Base-by-base conservation (phyloP, 1,140 invertebrate genomes). In the Schmidtea mediterranea region DNA sequence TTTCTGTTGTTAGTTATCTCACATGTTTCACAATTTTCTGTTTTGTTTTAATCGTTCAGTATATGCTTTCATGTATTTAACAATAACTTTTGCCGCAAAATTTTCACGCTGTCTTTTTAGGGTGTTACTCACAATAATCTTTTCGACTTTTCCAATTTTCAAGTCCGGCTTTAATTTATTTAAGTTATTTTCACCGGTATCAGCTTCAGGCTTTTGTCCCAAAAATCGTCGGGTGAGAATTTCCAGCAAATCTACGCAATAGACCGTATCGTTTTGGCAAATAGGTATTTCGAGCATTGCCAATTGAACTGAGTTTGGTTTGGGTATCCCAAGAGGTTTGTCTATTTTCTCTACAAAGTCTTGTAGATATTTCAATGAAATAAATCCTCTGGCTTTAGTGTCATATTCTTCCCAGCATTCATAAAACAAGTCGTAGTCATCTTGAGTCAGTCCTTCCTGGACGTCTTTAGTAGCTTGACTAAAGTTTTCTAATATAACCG, bases 351-450 rank as follows among this genome's bases (percentile, higher is more conserved):
- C 82, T 40, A 94, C 67, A 69, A 95, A 90, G 55, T 90, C 83
- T 0, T 82, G 83, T 43, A 95, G 68, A 62, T 83, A 76, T 56
- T 83, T 76, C 67, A 90, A 86, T 43, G 76, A 73, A 56, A 95
- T 90, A 68, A 89, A 95, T 65, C 92, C 82, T 2, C 84, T 89
- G 43, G 87, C 87, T 58, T 92, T 81, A 0, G 87, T 86, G 69
- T 95, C 89, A 66, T 84, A 95, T 58, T 84, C 78, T 62, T 92
- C 84, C 89, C 89, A 95, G 55, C 92, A 89, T 69, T 94, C 87
- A 63, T 95, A 95, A 68, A 90, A 95, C 83, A 94, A 90, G 62
- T 95, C 89, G 69, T 94, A 94, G 64, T 95, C 87, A 66, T 95
- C 87, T 62, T 43, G 37, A n/a, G 89, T 84, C 46, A 92, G 86